A percentile compares a stretch with the other conserved stretches of the same genome.
phyloP scores from a whole-genome alignment of 2,888 invertebrate species.

The Euzophera pinguis region DNA sequence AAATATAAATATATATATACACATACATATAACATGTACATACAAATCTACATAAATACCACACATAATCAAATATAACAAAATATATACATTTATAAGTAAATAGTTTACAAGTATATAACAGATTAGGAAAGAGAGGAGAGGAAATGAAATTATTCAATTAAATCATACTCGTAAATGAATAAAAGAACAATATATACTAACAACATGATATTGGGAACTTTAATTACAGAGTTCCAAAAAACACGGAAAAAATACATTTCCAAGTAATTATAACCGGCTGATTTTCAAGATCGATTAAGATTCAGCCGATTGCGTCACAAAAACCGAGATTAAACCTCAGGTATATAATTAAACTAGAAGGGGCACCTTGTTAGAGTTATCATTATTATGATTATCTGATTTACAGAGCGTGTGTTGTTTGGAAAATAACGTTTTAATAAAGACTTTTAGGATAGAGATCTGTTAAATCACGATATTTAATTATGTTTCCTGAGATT shows the following conservation, averaged over 20 bases:
- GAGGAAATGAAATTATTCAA: no score
- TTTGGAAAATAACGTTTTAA: background rate
- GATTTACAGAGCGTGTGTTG: background rate
- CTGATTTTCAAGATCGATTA: background rate
- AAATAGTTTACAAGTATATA: no score
- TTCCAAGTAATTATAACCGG: background rate
- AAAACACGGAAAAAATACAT: constrained; percentile 4
- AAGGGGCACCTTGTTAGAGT: background rate
- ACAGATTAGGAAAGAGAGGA: no score
- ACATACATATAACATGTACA: no score
- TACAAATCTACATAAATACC: no score
- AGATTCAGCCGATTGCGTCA: constrained; percentile 2
- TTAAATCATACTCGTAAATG: background rate
- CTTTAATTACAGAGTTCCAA: background rate
- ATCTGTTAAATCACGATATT: no score
- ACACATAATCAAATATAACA: no score
- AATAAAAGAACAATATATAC: background rate
- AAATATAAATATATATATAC: no score
- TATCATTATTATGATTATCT: no score
- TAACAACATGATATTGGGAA: background rate
- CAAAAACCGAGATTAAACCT: background rate
- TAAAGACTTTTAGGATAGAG: background rate
- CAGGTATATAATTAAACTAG: background rate
- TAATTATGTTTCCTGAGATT: no score
- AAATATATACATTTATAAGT: no score